phyloP scores from a whole-genome alignment of 2,113 vertebrate species.

The Protobothrops flavoviridis region DNA sequence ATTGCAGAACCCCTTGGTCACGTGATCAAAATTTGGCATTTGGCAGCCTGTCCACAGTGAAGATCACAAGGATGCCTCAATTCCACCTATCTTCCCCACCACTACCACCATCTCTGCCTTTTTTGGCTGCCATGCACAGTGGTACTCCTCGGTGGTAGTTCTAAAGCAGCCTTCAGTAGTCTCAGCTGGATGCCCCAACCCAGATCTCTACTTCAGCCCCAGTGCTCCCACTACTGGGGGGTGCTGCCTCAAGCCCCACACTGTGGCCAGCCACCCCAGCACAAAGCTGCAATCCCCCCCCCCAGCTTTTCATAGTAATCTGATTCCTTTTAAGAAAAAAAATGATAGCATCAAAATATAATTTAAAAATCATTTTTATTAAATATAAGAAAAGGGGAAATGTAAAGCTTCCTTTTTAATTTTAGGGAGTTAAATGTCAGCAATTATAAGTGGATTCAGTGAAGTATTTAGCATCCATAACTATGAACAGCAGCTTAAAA shows the following conservation, averaged over 20 bases:
- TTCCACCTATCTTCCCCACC: background rate
- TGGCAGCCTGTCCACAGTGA: background rate
- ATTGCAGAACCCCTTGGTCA: background rate
- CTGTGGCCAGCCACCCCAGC: background rate
- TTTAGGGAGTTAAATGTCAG: background rate
- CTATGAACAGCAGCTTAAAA: background rate
- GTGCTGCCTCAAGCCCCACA: background rate
- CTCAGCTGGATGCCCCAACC: background rate
- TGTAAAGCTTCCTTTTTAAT: background rate
- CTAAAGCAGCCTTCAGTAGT: background rate
- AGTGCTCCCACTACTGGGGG: background rate
- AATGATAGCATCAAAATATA: background rate
- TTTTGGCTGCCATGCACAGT: background rate
- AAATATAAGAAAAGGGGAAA: background rate
- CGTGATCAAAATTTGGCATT: background rate
- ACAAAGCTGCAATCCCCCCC: background rate
- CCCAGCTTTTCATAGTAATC: background rate
- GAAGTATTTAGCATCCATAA: background rate
- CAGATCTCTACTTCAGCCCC: background rate
- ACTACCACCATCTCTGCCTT: background rate
- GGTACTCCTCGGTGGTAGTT: background rate
- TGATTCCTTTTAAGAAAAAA: background rate
- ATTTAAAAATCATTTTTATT: background rate
- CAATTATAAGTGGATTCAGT: background rate
- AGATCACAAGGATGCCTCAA: background rate